Conservation (phyloP, 2,888 invertebrate genomes). For the Amphimallon solstitiale region DNA sequence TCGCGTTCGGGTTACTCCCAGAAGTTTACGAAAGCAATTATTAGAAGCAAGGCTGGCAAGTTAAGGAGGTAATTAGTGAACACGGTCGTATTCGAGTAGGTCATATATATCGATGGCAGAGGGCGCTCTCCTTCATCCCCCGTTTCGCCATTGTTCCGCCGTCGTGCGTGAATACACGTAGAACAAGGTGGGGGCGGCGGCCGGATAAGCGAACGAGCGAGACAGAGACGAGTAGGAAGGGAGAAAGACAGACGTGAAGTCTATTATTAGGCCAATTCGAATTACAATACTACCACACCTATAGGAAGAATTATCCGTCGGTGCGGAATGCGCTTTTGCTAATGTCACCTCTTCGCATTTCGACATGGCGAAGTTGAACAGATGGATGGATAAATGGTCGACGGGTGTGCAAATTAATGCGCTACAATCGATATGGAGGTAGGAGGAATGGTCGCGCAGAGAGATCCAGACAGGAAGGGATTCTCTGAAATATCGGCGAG, state of each 20-base stretch:
- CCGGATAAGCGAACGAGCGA: too few relatives aligned
- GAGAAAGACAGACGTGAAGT: background rate
- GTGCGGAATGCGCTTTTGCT: constrained; percentile 2
- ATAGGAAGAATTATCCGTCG: constrained; percentile 14
- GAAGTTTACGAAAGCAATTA: constrained; percentile 15
- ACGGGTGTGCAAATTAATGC: too few relatives aligned
- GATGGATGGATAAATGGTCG: too few relatives aligned
- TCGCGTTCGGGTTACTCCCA: background rate
- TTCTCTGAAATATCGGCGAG: too few relatives aligned
- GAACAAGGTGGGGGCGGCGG: background rate
- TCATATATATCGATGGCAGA: constrained; percentile 7
- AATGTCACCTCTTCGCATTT: background rate
- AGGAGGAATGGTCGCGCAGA: too few relatives aligned
- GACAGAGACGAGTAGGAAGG: background rate
- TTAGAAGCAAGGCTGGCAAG: constrained; percentile 1
- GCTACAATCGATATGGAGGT: too few relatives aligned
- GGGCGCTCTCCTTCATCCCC: too few relatives aligned
- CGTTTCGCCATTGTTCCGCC: background rate
- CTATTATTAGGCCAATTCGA: constrained; percentile 26
- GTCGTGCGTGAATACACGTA: background rate
- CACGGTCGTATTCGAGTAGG: constrained; percentile 5
- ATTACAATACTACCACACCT: constrained; percentile 18
- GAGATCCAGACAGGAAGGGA: too few relatives aligned
- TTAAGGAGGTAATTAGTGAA: constrained; percentile 22
- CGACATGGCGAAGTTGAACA: too few relatives aligned